Evolutionary conservation across 2,888 invertebrate species (phyloP).

Genomic region (Nipponacmea schrenckii): DNA sequence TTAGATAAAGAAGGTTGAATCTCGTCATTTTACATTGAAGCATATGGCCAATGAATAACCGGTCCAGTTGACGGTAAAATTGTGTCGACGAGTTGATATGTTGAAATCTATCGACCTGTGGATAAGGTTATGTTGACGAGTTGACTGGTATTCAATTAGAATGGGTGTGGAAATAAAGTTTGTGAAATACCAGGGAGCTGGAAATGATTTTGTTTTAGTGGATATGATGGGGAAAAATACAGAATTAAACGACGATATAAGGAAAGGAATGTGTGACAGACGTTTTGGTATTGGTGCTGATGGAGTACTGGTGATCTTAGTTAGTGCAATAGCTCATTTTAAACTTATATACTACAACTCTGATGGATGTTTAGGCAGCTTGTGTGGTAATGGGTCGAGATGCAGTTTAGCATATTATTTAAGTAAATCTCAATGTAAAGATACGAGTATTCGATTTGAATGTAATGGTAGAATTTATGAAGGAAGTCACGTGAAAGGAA

Average conservation of each 20-base stretch:
- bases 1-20: no score
- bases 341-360: slow-evolving; percentile 36
- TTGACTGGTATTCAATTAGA: no score
- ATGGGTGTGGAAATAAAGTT: slow-evolving; percentile 24
- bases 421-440: background rate
- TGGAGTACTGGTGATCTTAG: slow-evolving; percentile 33
- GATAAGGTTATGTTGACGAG: no score
- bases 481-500: slow-evolving; percentile 12
- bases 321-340: slow-evolving; percentile 22
- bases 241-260: slow-evolving; percentile 5
- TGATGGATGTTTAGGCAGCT: slow-evolving; percentile 31
- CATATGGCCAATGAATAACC: no score
- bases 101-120: no score
- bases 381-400: slow-evolving; percentile 47
- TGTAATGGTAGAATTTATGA: slow-evolving; percentile 30
- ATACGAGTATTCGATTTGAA: slow-evolving; percentile 20
- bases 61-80: no score
- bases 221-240: slow-evolving; percentile 21
- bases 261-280: slow-evolving; percentile 34
- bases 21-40: no score
- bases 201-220: slow-evolving; percentile 42
- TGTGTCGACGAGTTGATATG: no score
- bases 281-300: slow-evolving; percentile 44
- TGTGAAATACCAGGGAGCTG: slow-evolving; percentile 44
- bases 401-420: slow-evolving; percentile 36